These are phyloP conservation scores for Palythoa grandiflora DNA, from an alignment of 92 coral and sea anemone genomes.

Conservation along the genomic window DNA sequence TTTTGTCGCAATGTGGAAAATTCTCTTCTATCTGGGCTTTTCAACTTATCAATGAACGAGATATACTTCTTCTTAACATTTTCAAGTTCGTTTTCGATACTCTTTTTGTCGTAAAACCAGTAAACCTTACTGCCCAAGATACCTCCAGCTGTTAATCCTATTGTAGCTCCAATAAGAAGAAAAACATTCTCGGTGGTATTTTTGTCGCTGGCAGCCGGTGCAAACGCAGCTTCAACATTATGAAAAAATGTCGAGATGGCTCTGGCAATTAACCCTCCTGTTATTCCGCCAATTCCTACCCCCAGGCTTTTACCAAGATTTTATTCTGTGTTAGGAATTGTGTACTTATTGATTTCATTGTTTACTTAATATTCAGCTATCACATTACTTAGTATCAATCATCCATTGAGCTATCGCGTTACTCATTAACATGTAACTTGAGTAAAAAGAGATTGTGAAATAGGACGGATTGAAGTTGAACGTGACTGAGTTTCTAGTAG, in stretches of 20 bases:
- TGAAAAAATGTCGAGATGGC: background rate
- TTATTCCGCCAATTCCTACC: conserved; percentile 20
- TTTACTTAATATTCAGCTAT: too few species aligned
- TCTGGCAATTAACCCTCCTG: conserved; percentile 14
- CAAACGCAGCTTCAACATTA: background rate
- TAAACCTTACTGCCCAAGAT: conserved; percentile 8
- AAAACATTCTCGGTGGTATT: background rate
- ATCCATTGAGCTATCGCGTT: too few species aligned
- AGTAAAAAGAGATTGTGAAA: too few species aligned
- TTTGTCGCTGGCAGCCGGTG: too few species aligned
- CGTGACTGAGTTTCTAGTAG: too few species aligned
- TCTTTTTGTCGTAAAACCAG: conserved; percentile 18
- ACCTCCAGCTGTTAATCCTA: conserved; percentile 12
- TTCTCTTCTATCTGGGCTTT: background rate
- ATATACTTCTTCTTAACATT: background rate
- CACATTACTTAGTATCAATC: too few species aligned
- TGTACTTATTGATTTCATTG: too few species aligned
- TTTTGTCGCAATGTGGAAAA: background rate
- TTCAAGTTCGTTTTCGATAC: background rate
- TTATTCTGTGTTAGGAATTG: too few species aligned
- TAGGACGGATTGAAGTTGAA: too few species aligned
- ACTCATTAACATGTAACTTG: too few species aligned
- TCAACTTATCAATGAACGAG: background rate
- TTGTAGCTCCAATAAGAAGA: background rate
- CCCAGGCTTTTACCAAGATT: conserved; percentile 18